Evolutionary conservation across 2,888 invertebrate species (phyloP).

Genomic region (Hedya salicella): DNA sequence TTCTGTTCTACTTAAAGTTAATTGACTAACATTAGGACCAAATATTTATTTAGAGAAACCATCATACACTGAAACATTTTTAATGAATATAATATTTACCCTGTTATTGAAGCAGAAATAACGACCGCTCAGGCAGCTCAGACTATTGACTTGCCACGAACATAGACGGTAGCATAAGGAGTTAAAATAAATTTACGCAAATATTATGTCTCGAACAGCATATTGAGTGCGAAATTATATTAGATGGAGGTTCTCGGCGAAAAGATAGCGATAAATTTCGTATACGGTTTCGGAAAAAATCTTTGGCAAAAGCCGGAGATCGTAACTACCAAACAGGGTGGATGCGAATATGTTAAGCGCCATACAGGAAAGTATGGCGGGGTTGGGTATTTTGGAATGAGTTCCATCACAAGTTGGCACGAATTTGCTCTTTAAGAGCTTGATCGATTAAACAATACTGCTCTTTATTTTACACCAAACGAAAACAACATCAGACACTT

Average conservation of each 20-base stretch:
- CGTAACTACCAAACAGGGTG: slow-evolving; percentile 22
- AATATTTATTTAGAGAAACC: slow-evolving; percentile 9
- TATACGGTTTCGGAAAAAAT: slow-evolving; percentile 31
- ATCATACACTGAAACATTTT: slow-evolving; percentile 7
- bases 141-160: slow-evolving; percentile 10
- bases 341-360: slow-evolving; percentile 15
- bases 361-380: background rate
- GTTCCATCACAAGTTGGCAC: too few species aligned
- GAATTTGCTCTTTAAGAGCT: background rate
- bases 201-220: slow-evolving; percentile 39
- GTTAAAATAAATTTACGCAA: slow-evolving; percentile 41
- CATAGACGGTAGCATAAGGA: slow-evolving; percentile 26
- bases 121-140: slow-evolving; percentile 15
- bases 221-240: slow-evolving; percentile 42
- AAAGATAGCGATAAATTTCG: slow-evolving; percentile 36
- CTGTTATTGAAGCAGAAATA: slow-evolving; percentile 13
- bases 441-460: too few species aligned
- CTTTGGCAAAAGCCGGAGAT: slow-evolving; percentile 20
- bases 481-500: too few species aligned
- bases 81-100: slow-evolving; percentile 23
- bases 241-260: slow-evolving; percentile 15
- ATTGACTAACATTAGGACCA: background rate
- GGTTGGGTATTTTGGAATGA: background rate
- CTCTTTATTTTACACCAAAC: too few species aligned
- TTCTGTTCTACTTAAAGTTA: background rate